These are phyloP conservation scores for Phylloscopus trochilus DNA, from an alignment of 2,113 vertebrate genomes.

Conservation along the genomic window DNA sequence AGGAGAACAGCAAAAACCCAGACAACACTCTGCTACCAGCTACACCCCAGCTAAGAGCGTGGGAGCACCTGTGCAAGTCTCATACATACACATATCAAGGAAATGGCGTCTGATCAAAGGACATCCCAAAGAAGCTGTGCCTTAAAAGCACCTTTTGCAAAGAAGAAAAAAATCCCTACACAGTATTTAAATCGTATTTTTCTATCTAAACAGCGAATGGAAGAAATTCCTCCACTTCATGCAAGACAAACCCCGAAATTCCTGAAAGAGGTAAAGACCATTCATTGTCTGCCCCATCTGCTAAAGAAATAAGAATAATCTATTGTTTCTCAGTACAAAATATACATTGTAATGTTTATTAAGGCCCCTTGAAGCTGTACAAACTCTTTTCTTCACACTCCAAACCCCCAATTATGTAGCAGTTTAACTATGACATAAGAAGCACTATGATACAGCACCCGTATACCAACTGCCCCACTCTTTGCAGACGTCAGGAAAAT, in stretches of 20 bases:
- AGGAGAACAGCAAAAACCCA: no score
- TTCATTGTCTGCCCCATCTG: neutral
- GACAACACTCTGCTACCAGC: neutral
- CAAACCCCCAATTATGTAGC: neutral
- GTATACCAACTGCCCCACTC: neutral
- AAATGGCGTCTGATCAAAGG: neutral
- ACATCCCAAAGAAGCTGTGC: neutral
- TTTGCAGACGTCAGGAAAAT: neutral
- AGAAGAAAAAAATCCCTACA: neutral
- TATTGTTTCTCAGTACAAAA: neutral
- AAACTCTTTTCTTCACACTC: neutral
- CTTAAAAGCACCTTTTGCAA: neutral
- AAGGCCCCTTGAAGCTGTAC: neutral
- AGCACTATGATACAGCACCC: neutral
- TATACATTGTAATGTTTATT: neutral
- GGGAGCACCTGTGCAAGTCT: neutral
- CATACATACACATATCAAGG: neutral
- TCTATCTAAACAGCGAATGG: neutral
- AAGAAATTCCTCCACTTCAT: neutral
- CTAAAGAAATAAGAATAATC: neutral
- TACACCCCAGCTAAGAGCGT: accelerated
- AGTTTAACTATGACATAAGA: neutral
- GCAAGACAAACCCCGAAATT: neutral
- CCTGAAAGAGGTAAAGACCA: neutral
- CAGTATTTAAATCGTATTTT: neutral